phyloP scores from a whole-genome alignment of 2,797 vertebrate genomes.

The Morus bassanus region DNA sequence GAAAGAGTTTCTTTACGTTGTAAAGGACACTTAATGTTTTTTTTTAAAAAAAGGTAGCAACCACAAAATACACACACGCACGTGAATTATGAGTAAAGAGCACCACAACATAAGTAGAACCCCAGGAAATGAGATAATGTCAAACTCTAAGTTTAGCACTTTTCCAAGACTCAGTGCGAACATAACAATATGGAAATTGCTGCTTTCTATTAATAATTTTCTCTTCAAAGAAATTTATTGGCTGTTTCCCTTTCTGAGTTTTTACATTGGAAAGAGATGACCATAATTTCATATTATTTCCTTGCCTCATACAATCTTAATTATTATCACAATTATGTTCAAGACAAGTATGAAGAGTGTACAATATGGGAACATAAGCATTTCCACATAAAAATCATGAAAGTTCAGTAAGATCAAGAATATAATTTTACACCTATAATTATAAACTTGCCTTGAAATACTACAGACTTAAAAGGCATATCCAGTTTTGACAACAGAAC shows the following conservation, averaged over 20 bases:
- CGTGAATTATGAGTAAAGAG: background rate
- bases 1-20: background rate
- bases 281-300: background rate
- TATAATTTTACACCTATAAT: background rate
- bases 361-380: background rate
- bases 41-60: background rate
- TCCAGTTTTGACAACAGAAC: background rate
- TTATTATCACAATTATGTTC: background rate
- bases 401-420: background rate
- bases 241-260: background rate
- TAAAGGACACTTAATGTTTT: background rate
- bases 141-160: constrained; percentile 2
- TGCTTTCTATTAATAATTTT: constrained; percentile 11
- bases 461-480: background rate
- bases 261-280: background rate
- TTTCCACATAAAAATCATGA: background rate
- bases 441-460: background rate
- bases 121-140: constrained; percentile 25
- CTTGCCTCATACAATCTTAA: background rate
- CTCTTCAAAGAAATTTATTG: background rate
- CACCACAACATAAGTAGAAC: background rate
- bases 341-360: background rate
- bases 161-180: background rate
- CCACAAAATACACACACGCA: background rate
- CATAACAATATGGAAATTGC: background rate